phyloP scores from a whole-genome alignment of 2,888 invertebrate genomes.

The Taphrorychus bicolor region DNA sequence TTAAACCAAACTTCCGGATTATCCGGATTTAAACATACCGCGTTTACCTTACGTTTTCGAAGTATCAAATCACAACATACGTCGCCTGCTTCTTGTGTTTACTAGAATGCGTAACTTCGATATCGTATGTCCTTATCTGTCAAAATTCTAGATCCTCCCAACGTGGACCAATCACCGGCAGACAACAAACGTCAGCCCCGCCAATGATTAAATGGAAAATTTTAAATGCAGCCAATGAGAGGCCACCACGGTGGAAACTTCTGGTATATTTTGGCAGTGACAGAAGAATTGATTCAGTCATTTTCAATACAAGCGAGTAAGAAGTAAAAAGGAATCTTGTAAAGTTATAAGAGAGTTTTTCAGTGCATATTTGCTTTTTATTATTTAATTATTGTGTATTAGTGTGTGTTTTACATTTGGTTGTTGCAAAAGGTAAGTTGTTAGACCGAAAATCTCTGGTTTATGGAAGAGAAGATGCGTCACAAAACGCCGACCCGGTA shows the following conservation, averaged over 20 bases:
- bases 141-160: slow-evolving; percentile 14
- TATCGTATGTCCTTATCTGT: slow-evolving; percentile 12
- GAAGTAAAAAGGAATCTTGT: slow-evolving; percentile 19
- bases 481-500: neutral
- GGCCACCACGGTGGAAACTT: slow-evolving; percentile 62
- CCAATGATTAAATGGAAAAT: slow-evolving; percentile 62
- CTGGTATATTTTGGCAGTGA: slow-evolving; percentile 49
- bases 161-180: slow-evolving; percentile 73
- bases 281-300: slow-evolving; percentile 34
- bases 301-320: slow-evolving; percentile 14
- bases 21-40: slow-evolving; percentile 1
- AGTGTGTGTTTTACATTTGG: slow-evolving; percentile 9
- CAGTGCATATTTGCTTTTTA: slow-evolving; percentile 5
- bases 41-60: neutral
- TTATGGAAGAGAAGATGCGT: neutral
- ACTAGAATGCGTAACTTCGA: neutral
- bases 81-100: slow-evolving; percentile 17
- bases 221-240: slow-evolving; percentile 62
- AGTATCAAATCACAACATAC: slow-evolving; percentile 24
- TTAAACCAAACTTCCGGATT: too few species aligned
- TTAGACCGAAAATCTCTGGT: neutral
- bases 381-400: slow-evolving; percentile 1
- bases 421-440: neutral
- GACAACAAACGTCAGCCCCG: slow-evolving; percentile 65
- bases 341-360: neutral